A percentile compares a stretch with the other conserved stretches of the same genome.
phyloP scores from a whole-genome alignment of 2,888 invertebrate genomes.

The Lamellibrachia satsuma region DNA sequence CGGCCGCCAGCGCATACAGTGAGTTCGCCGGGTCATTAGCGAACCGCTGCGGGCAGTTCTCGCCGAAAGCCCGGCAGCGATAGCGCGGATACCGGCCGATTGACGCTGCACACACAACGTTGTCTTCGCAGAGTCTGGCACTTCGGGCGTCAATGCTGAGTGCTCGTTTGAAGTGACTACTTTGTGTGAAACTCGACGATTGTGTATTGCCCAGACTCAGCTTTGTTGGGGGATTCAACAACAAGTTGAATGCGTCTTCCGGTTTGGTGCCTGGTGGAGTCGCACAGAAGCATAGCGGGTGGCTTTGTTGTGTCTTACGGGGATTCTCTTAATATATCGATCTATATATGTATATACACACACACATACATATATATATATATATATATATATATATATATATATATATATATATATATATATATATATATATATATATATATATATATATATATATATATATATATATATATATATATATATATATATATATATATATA shows the following conservation, averaged over 20 bases:
- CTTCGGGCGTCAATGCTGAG: not conserved
- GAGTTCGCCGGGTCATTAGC: not conserved
- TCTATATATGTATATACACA: too few species aligned
- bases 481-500: too few species aligned
- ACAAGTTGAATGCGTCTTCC: not conserved
- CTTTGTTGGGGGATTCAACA: not conserved
- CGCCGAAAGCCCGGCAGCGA: not conserved
- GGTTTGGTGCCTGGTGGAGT: not conserved
- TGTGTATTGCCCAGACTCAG: slow-evolving; percentile 1
- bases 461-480: too few species aligned
- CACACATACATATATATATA: not conserved
- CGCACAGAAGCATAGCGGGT: too few species aligned
- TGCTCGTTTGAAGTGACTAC: not conserved
- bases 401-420: too few species aligned
- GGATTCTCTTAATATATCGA: too few species aligned
- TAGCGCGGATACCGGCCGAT: not conserved
- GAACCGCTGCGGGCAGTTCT: not conserved
- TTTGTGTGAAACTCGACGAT: slow-evolving; percentile 8
- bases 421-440: too few species aligned
- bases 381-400: not conserved
- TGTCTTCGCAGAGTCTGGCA: not conserved
- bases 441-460: too few species aligned
- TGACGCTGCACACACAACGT: slow-evolving; percentile 2
- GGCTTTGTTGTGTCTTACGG: too few species aligned
- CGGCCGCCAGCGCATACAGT: not conserved